A percentile compares a stretch with the other conserved stretches of the same genome.
Evolutionary conservation across 1,140 invertebrate species (phyloP).

Genomic region (Muscidifurax raptorellus): DNA sequence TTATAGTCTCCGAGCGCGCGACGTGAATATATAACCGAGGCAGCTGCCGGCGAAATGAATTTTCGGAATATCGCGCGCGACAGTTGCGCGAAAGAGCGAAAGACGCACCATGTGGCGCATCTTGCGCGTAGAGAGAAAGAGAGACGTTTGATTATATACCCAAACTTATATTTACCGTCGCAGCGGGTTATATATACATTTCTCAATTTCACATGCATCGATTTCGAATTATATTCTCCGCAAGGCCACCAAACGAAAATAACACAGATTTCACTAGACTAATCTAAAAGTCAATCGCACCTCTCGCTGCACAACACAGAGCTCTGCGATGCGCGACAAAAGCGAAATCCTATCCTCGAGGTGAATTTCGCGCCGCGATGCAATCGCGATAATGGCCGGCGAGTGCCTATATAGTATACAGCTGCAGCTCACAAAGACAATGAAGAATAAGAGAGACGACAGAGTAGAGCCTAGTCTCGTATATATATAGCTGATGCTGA

Average conservation of each 20-base stretch:
- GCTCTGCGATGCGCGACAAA: background rate
- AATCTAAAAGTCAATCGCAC: slow-evolving; percentile 25
- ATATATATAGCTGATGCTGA: background rate
- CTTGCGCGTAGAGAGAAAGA: background rate
- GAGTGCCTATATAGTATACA: no score
- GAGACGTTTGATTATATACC: background rate
- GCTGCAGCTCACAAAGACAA: slow-evolving; percentile 19
- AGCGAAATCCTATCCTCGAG: background rate
- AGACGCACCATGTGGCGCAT: background rate
- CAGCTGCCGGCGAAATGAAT: slow-evolving; percentile 50
- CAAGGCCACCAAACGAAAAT: background rate
- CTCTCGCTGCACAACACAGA: no score
- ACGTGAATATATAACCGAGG: slow-evolving; percentile 49
- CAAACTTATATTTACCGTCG: no score
- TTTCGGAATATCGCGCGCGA: slow-evolving; percentile 21
- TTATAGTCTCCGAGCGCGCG: slow-evolving; percentile 11
- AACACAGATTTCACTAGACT: no score
- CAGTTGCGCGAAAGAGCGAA: background rate
- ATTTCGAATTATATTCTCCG: background rate
- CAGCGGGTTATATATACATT: no score
- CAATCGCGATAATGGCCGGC: slow-evolving; percentile 40
- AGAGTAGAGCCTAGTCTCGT: background rate
- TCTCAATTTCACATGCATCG: no score
- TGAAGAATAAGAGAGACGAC: slow-evolving; percentile 7
- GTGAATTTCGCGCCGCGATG: background rate